A percentile compares a stretch with the other conserved stretches of the same genome.
phyloP scores from a whole-genome alignment of 2,888 invertebrate genomes.

The Acheta domesticus region DNA sequence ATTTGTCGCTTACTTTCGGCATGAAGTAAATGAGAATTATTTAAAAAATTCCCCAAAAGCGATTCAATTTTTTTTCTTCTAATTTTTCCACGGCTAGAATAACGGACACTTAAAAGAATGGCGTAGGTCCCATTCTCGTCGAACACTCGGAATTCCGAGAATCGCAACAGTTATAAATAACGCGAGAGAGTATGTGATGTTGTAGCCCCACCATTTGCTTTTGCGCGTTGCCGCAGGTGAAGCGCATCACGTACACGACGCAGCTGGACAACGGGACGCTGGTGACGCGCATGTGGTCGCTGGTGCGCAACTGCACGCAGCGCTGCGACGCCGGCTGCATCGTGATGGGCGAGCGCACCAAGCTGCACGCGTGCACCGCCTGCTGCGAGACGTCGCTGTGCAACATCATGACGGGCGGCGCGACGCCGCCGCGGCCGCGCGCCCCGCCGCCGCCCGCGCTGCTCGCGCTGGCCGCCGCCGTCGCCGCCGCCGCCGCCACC shows the following conservation, averaged over 20 bases:
- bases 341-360: conserved; percentile 83
- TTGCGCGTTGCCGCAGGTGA: conserved; percentile 58
- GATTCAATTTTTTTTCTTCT: too few relatives aligned
- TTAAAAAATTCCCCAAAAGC: too few relatives aligned
- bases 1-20: too few relatives aligned
- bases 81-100: too few relatives aligned
- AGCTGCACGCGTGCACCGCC: conserved; percentile 80
- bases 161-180: too few relatives aligned
- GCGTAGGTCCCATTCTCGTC: too few relatives aligned
- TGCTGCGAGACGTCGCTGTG: conserved; percentile 78
- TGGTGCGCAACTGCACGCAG: conserved; percentile 77
- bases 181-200: too few relatives aligned
- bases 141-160: too few relatives aligned
- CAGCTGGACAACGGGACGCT: conserved; percentile 76
- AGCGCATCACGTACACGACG: conserved; percentile 77
- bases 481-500: neutral
- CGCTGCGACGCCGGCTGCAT: conserved; percentile 86
- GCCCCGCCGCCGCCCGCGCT: too few relatives aligned
- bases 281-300: conserved; percentile 74
- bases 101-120: too few relatives aligned
- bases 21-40: too few relatives aligned
- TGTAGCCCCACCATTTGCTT: too few relatives aligned
- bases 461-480: conserved; percentile 36
- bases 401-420: conserved; percentile 63
- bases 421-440: conserved; percentile 33